Evolutionary conservation across 2,888 invertebrate species (phyloP).

Genomic region (Apoda limacodes): DNA sequence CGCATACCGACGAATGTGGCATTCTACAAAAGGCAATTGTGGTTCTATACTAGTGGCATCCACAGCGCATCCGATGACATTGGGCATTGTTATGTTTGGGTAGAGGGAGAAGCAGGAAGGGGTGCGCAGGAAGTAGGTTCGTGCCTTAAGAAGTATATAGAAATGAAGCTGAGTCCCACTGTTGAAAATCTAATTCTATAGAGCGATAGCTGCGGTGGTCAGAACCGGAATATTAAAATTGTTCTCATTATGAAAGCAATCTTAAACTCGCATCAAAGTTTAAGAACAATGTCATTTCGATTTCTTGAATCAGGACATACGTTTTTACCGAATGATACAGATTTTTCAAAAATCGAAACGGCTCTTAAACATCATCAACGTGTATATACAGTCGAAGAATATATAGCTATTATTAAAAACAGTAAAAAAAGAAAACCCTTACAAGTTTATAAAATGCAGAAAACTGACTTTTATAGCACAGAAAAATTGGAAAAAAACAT

Average conservation of each 20-base stretch:
- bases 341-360: no score
- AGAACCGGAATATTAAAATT: constrained; percentile 15
- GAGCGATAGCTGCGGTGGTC: constrained; percentile 15
- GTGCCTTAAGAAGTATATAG: constrained; percentile 10
- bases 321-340: no score
- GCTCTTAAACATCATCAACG: no score
- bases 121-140: constrained; percentile 15
- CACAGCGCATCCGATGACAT: constrained; percentile 11
- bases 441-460: no score
- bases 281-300: constrained; percentile 11
- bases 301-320: constrained; percentile 12
- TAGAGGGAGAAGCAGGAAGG: constrained; percentile 15
- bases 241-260: constrained; percentile 14
- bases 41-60: constrained; percentile 15
- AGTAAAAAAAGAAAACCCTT: no score
- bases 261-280: constrained; percentile 10
- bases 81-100: constrained; percentile 14
- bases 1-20: constrained; percentile 5
- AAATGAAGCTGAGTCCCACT: constrained; percentile 9
- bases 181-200: constrained; percentile 10
- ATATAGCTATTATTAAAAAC: no score
- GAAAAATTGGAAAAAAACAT: no score
- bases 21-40: constrained; percentile 11
- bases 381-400: no score
- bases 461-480: no score